phyloP scores from a whole-genome alignment of 2,797 vertebrate genomes.

The Alcedo quadribrachys region DNA sequence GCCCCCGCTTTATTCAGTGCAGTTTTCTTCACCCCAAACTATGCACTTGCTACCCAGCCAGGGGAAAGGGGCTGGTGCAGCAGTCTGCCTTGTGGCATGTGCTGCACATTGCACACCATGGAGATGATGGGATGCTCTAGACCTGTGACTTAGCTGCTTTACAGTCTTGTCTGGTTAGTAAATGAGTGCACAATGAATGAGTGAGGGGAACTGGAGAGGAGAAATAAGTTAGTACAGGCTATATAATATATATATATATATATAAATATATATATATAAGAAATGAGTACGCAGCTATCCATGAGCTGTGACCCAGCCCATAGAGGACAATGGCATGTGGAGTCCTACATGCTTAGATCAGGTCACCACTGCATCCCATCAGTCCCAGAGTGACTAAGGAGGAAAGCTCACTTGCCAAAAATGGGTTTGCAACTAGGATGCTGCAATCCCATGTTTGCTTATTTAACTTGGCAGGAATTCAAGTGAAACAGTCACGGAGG shows the following conservation, averaged over 20 bases:
- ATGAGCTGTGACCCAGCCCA: not conserved
- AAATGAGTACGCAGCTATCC: too few relatives aligned
- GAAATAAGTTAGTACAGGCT: not conserved
- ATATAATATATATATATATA: too few relatives aligned
- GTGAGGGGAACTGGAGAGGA: not conserved
- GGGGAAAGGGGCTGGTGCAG: not conserved
- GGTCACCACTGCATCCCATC: not conserved
- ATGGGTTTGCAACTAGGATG: not conserved
- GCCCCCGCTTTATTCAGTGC: not conserved
- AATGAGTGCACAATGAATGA: not conserved
- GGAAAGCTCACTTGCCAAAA: not conserved
- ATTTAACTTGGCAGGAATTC: slow-evolving; percentile 53
- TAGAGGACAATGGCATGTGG: fast-evolving
- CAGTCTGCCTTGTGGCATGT: not conserved
- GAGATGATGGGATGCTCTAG: not conserved
- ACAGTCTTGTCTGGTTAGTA: not conserved
- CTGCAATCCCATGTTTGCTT: slow-evolving; percentile 8
- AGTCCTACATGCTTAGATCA: fast-evolving
- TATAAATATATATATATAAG: too few relatives aligned
- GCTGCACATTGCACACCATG: fast-evolving
- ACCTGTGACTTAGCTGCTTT: not conserved
- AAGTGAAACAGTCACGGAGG: not conserved
- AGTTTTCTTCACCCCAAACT: not conserved
- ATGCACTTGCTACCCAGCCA: not conserved
- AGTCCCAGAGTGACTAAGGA: not conserved